Percentiles rank a stretch among this genome's conserved stretches.
Evolutionary conservation across 2,113 vertebrate species (phyloP).

Genomic region (Pedionomus torquatus): DNA sequence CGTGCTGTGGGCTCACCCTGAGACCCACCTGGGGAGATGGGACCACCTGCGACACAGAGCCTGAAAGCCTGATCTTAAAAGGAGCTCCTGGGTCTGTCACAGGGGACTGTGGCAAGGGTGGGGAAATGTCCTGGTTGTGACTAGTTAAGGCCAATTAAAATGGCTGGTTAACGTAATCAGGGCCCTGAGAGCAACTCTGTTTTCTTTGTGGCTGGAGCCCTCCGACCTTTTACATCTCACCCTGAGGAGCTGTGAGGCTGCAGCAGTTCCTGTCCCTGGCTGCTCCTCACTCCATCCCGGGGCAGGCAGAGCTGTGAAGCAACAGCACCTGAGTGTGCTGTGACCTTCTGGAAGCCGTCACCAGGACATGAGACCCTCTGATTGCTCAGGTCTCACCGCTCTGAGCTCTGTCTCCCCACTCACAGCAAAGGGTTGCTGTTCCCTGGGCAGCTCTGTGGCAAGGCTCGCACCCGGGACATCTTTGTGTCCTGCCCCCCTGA

Average conservation of each 20-base stretch:
- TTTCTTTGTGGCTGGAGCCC: background rate
- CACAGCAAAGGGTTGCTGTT: background rate
- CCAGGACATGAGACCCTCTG: background rate
- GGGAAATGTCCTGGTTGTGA: background rate
- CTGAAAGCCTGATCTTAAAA: background rate
- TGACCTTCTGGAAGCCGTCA: background rate
- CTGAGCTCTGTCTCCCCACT: background rate
- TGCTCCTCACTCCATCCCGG: background rate
- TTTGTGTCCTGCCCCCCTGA: background rate
- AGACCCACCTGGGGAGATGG: background rate
- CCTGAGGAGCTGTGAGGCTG: background rate
- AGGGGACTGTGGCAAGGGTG: background rate
- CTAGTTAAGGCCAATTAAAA: background rate
- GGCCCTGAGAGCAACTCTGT: background rate
- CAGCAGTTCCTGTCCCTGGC: background rate
- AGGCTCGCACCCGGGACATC: accelerated
- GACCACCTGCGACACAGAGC: background rate
- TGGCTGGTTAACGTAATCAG: background rate
- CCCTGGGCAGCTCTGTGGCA: background rate
- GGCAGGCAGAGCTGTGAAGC: background rate
- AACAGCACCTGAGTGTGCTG: background rate
- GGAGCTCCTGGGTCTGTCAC: background rate
- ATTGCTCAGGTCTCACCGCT: background rate
- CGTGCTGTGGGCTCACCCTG: background rate
- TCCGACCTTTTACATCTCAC: background rate